Evolutionary conservation across 2,797 vertebrate genomes (phyloP), one percentile per base, ranked within the genome.

Genomic region (Adelosebastes latens): DNA sequence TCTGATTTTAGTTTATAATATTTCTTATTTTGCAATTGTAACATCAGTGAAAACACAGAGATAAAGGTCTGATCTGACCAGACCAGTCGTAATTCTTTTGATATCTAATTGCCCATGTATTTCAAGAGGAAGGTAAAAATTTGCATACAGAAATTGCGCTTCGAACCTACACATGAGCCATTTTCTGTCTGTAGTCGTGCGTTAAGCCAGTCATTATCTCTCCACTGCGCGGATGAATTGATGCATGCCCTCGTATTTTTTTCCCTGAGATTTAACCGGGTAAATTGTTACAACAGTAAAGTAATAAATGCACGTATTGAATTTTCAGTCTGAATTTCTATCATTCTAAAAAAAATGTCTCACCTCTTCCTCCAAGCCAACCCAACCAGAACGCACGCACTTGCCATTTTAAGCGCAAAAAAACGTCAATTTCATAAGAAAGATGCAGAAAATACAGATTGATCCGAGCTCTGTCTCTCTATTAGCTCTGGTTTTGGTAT

Each of bases 321-420:
- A 74, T 73, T n/a, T 59, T 39, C n/a, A 16, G 25, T 69, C 3
- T 27, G 3, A 67, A 68, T 80, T 66, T 79, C 13, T 78, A 22
- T 3, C 29, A 25, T 66, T 56, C 25, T 34, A 18, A 53, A 36
- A 65, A 18, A 63, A 77, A 83, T 24, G 6, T 49, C 93, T 93
- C 93, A 94, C 92, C 92, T 92, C 78, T 76, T 77, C 39, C 52
- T 87, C 86, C 82, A 81, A 81, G 63, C 66, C 78, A 88, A 71
- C 22, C 80, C 80, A 71, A 79, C 67, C 85, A 64, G 80, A 84
- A 66, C 73, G 82, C 88, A 56, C 73, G 53, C 67, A 73, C 67
- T 42, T 79, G 86, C 89, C 91, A 94, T 93, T 87, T 81, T 84
- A 68, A 75, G 60, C 72, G 71, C 34, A 77, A 68, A 52, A 46